phyloP scores from a whole-genome alignment of 2,797 vertebrate species.

The Paguma larvata region DNA sequence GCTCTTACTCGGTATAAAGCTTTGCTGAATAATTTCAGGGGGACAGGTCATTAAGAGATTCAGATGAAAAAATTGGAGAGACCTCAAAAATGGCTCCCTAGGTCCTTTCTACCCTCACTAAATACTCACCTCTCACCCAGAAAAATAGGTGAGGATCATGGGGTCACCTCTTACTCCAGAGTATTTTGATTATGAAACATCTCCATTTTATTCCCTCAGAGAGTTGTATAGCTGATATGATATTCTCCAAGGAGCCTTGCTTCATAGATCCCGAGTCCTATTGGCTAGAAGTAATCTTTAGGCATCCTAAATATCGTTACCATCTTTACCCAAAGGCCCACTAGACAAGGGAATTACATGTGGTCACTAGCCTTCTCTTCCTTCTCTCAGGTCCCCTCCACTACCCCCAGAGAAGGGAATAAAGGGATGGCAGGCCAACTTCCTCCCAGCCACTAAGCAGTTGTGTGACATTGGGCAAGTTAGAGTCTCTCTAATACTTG shows the following conservation, averaged over 20 bases:
- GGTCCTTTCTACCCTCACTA: background rate
- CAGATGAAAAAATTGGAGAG: background rate
- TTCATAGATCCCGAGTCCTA: background rate
- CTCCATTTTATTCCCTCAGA: background rate
- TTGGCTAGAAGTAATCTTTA: background rate
- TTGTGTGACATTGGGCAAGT: conserved; percentile 54
- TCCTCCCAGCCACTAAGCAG: background rate
- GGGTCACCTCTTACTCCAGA: background rate
- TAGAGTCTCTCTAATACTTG: background rate
- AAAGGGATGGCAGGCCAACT: background rate
- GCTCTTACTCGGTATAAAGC: background rate
- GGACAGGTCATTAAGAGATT: background rate
- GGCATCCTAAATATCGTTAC: background rate
- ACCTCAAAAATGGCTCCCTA: background rate
- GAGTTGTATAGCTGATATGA: background rate
- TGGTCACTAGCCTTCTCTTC: background rate
- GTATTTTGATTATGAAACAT: background rate
- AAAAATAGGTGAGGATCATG: background rate
- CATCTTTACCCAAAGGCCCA: background rate
- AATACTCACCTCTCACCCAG: background rate
- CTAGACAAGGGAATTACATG: background rate
- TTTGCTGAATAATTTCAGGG: conserved; percentile 20
- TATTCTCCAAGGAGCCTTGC: background rate
- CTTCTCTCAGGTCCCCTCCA: background rate
- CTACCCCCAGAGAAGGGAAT: background rate